Base-by-base conservation (phyloP, 1,140 invertebrate species). In the Anastrepha obliqua region DNA sequence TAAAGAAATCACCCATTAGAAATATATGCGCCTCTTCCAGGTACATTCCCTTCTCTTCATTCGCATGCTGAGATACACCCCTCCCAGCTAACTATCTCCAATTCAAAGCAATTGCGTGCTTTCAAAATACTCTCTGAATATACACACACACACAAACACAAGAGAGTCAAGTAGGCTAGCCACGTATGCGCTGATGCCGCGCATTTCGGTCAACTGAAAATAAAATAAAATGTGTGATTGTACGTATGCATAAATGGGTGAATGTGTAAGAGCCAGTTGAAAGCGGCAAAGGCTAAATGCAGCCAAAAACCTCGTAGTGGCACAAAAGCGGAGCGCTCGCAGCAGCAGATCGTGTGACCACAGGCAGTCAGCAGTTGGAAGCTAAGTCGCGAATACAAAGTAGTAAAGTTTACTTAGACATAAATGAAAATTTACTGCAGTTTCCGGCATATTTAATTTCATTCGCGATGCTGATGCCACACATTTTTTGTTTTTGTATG, bases 361-460 rank as follows among this genome's bases (percentile, higher is more conserved):
- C 74, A 55, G 47, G n/a, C 74, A 78, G 74, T 51, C 8, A 58
- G 51, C 47, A 81, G 47, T 58, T 81, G 17, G 20, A 44, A 60
- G 29, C 85, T 29, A 44, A 65, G 29, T 65, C 58, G 58, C 58
- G 60, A 62, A 87, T 87, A 87, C 67, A 87, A 87, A 87, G 87
- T 87, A 67, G 70, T 58, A 78, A 87, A 87, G 87, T 87, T 87
- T 51, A 78, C 44, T 87, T 87, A 67, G 87, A 78, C 87, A 87
- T 87, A 87, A 87, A 87, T 87, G 87, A 87, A 59, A 87, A 87
- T 87, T 87, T 87, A 87, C 87, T 87, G 55, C 87, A 87, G 87
- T 87, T 87, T 87, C 86, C 67, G 65, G 65, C 44, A 86, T 86
- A 86, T 86, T 86, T 86, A 81, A 81, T 81, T 81, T 55, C 47